Evolutionary conservation across 1,140 invertebrate genomes (phyloP), one percentile per base, ranked within the genome.

Genomic region (Leptopilina boulardi): DNA sequence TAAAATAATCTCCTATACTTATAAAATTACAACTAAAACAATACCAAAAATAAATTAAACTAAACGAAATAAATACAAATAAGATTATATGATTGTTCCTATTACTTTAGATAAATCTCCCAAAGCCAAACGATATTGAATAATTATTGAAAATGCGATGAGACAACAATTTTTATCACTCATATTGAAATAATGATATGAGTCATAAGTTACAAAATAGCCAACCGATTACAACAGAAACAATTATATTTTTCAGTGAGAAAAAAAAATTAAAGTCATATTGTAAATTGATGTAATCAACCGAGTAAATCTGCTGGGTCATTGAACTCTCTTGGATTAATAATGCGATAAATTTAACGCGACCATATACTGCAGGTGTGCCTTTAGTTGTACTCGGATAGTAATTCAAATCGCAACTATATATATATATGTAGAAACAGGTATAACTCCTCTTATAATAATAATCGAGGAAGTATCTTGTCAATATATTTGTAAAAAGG

Each of bases 401-500:
- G 70, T 66, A 72, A 26, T 30, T n/a, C 51, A 41, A 42, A 51
- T 21, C 56, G 13, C n/a, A n/a, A 56, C 59, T 66, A 2, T 19
- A 66, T 34, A 10, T 23, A n/a, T 66, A 2, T 19, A 66, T 34
- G 13, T 23, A n/a, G 3, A 13, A 66, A n/a, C 21, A 66, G 59
- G 56, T 9, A 26, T 59, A 59, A 59, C 56, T 59, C 10, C 4
- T 26, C 23, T 71, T 30, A 74, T 47, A 41, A 44, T 34, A 34
- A 51, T 9, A 51, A 23, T 47, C 30, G 56, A 59, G 56, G 41
- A 47, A 75, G 71, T 78, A 71, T 42, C 80, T 82, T 83, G 81
- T 83, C 85, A 83, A 82, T 18, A n/a, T n/a, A n/a, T n/a, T n/a
- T n/a, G 83, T 74, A 86, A 88, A 87, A 89, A 84, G 82, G 84